phyloP scores from a whole-genome alignment of 2,113 vertebrate species.

The Pandion haliaetus region DNA sequence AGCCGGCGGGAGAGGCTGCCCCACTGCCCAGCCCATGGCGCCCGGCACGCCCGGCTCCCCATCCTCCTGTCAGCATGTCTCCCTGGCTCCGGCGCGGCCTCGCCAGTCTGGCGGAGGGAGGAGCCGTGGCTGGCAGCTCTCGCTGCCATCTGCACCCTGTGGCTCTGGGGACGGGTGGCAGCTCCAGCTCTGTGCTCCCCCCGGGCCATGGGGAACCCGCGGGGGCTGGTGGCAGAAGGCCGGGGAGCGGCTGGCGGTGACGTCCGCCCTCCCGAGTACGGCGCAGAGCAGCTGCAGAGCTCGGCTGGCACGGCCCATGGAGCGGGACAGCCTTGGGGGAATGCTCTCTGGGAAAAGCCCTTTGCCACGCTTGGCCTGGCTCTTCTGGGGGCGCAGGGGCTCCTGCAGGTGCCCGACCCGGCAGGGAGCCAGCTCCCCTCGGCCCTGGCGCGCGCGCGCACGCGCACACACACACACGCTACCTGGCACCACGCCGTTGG shows the following conservation, averaged over 20 bases:
- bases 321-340: not conserved
- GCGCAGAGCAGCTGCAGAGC: not conserved
- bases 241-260: not conserved
- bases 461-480: not conserved
- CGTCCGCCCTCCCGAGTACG: fast-evolving
- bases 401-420: fast-evolving
- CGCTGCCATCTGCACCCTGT: constrained; percentile 46
- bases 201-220: not conserved
- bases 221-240: not conserved
- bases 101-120: constrained; percentile 34
- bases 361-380: not conserved
- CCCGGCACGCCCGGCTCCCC: not conserved
- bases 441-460: fast-evolving
- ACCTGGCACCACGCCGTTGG: constrained; percentile 99
- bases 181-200: not conserved
- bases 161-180: constrained; percentile 6
- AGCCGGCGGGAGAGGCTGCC: not conserved
- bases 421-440: not conserved
- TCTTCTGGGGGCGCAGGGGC: not conserved
- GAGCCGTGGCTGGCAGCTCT: constrained; percentile 34
- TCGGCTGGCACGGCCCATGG: fast-evolving
- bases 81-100: not conserved
- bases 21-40: fast-evolving
- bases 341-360: not conserved
- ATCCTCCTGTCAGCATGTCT: not conserved